Percentiles rank a stretch among this genome's conserved stretches.
These are phyloP conservation scores for Fulica atra DNA, from an alignment of 2,113 vertebrate species.

Conservation along the genomic window DNA sequence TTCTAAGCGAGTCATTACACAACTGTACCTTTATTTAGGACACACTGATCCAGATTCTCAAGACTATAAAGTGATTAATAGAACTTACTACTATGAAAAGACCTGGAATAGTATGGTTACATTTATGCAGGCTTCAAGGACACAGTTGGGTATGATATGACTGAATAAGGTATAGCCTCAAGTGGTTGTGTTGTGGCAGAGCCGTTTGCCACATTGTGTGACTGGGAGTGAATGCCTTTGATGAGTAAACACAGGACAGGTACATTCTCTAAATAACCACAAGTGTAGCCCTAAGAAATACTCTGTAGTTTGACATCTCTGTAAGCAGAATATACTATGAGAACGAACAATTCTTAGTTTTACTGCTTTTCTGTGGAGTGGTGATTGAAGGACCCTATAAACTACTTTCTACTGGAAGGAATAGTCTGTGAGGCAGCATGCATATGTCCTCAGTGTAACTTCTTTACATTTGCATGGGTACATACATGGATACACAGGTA, in stretches of 20 bases:
- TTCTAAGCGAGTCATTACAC: neutral
- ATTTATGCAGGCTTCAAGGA: neutral
- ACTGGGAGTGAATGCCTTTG: neutral
- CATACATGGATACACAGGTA: neutral
- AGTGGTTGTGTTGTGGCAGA: neutral
- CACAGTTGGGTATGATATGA: neutral
- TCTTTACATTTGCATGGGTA: neutral
- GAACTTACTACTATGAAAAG: neutral
- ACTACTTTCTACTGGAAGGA: neutral
- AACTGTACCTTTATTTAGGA: neutral
- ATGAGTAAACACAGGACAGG: neutral
- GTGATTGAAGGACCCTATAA: neutral
- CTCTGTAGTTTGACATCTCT: neutral
- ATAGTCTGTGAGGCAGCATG: neutral
- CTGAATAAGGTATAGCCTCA: neutral
- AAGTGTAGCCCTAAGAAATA: neutral
- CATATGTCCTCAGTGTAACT: neutral
- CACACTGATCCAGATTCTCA: rapidly evolving
- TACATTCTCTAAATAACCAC: neutral
- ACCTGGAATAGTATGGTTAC: neutral
- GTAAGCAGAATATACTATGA: neutral
- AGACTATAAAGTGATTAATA: neutral
- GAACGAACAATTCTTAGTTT: neutral
- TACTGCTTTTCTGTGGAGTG: neutral
- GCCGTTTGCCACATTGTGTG: neutral